Evolutionary conservation across 1,140 invertebrate genomes (phyloP).

Genomic region (Heliconius eleuchia): DNA sequence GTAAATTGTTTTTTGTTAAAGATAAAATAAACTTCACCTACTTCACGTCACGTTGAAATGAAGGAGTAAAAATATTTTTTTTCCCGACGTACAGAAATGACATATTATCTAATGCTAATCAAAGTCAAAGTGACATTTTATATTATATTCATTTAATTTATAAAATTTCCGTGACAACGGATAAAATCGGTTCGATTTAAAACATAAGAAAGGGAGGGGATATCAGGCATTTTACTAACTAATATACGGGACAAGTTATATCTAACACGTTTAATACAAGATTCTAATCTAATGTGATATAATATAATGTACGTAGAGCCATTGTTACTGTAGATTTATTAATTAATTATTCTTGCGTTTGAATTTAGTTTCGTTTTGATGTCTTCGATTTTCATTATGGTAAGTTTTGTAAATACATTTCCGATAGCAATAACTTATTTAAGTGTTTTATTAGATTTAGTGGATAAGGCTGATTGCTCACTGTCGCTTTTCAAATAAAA

Average conservation of each 20-base stretch:
- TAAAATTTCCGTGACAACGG: not conserved
- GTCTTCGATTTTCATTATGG: slow-evolving; percentile 53
- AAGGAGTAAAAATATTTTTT: not conserved
- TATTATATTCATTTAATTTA: too few relatives aligned
- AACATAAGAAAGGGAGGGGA: not conserved
- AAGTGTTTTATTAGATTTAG: slow-evolving; percentile 40
- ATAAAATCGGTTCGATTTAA: not conserved
- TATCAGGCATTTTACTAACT: not conserved
- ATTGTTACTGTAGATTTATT: slow-evolving; percentile 49
- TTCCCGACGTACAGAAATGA: too few relatives aligned
- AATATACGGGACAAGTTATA: not conserved
- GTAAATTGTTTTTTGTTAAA: not conserved
- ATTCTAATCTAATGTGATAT: slow-evolving; percentile 80
- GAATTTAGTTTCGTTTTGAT: slow-evolving; percentile 67
- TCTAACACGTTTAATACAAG: slow-evolving; percentile 51
- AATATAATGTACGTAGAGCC: slow-evolving; percentile 54
- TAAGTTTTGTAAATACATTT: slow-evolving; percentile 64
- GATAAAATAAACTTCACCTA: not conserved
- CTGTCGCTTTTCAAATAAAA: not conserved
- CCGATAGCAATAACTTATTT: slow-evolving; percentile 75
- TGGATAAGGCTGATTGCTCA: slow-evolving; percentile 20
- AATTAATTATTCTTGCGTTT: slow-evolving; percentile 47
- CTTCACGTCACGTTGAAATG: too few relatives aligned
- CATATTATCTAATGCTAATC: too few relatives aligned
- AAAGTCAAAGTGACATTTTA: too few relatives aligned